Base-by-base conservation (phyloP, 1,140 invertebrate genomes). In the Homarus americanus region DNA sequence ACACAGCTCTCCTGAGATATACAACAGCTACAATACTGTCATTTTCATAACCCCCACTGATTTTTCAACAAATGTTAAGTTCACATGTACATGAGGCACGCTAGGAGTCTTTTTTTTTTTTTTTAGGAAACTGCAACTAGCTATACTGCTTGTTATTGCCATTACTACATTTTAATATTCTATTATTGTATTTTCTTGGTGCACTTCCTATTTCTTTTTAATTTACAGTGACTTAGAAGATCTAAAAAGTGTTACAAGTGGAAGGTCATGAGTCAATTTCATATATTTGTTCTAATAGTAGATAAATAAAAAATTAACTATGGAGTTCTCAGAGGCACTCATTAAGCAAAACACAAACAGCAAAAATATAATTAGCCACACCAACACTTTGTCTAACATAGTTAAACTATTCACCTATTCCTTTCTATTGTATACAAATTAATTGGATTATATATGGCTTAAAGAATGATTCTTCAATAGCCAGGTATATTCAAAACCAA, bases 1-100 rank as follows among this genome's bases (percentile, higher is more conserved):
- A 69, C 63, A 69, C 63, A 69, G 63, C 63, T 69, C 63, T 69
- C 63, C 63, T 69, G 63, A 69, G 63, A 69, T 32, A 69, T 58
- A 58, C 4, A 24, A 58, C 53, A 58, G 53, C 20, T 7, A 63
- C 15, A 69, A 69, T 69, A 69, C 63, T 32, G n/a, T 69, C n/a
- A 69, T 9, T 69, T 69, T 24, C 63, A 69, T 32, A 32, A 10
- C 17, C 63, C 24, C n/a, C 17, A 69, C 28, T 69, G 24, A 9
- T 32, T 69, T 28, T 63, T 24, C 5, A 20, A 4, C 20, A 63
- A 24, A 63, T 63, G 24, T 24, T 24, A 63, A 63, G 58, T 63
- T 10, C 24, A 24, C 58, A 63, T 20, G 58, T 69, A 69, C 63
- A 69, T 32, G 20, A 63, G 41, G 41, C 75, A 38, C 38, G 24